Conservation (phyloP, 2,888 invertebrate genomes). For the Smittia aterrima region DNA sequence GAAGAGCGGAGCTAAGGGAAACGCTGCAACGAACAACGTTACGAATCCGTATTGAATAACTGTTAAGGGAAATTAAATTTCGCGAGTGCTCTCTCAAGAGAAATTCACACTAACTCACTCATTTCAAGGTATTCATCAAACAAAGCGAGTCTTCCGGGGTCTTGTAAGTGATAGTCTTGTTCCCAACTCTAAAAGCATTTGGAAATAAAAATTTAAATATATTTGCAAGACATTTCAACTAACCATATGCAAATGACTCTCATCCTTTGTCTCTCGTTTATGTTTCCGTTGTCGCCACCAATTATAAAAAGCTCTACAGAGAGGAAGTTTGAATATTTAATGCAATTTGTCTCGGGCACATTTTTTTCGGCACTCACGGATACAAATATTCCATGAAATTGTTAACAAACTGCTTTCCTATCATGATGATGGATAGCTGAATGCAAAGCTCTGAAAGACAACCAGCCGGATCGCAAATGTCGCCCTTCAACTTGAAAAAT, state of each 20-base stretch:
- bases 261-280: constrained; percentile 71
- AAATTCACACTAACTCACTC: constrained; percentile 64
- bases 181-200: constrained; percentile 76
- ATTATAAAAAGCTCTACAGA: constrained; percentile 73
- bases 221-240: too few relatives aligned
- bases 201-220: not conserved
- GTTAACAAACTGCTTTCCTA: constrained; percentile 91
- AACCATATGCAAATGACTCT: constrained; percentile 66
- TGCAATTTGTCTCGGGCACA: not conserved
- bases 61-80: not conserved
- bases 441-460: constrained; percentile 77
- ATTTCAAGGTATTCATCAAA: constrained; percentile 98
- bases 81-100: not conserved
- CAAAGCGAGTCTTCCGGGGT: constrained; percentile 82
- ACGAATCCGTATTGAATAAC: constrained; percentile 70
- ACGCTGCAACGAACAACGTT: constrained; percentile 95
- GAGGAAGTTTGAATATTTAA: not conserved
- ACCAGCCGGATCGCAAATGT: constrained; percentile 33
- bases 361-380: constrained; percentile 63
- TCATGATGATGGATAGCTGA: constrained; percentile 62
- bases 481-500: constrained; percentile 70
- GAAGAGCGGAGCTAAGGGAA: constrained; percentile 92
- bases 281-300: constrained; percentile 86
- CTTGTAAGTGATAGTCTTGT: constrained; percentile 88
- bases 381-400: constrained; percentile 87